Evolutionary conservation across 2,888 invertebrate species (phyloP), one percentile per base, ranked within the genome.

Genomic region (Stenodema calcarata): DNA sequence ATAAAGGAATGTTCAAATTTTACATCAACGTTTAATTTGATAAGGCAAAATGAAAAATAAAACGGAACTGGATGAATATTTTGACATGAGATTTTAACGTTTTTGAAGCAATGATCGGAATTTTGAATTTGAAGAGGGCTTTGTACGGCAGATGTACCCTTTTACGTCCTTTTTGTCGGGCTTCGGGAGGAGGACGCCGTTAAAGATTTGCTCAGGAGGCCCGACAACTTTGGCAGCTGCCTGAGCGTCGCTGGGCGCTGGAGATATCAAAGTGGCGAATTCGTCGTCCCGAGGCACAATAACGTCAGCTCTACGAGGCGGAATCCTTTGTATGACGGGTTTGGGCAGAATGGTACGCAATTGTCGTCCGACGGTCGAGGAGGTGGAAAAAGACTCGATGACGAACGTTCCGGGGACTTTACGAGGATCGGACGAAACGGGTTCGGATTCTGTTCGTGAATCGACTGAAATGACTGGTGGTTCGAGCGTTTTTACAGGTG

Each of bases 271-370:
- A 7, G 80, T 80, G 16, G 80, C 80, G 35, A 80, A 80, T 4
- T 28, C 80, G 9, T 47, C 42, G 50, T 80, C 23, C 16, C 80
- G 80, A 7, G 80, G 80, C 3, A 80, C 35, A 30, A 80, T 80
- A 30, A 80, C 80, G n/a, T 80, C 80, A 54, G 80, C 80, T 54
- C 80, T 16, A 6, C 80, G 50, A 28, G 80, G 80, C 4, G 80
- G 50, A 9, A 28, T 14, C 44, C 44, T 41, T 11, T n/a, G 78
- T 27, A 27, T 78, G 18, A 42, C 41, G 4, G 27, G 78, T 44
- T 78, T 78, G 44, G 78, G 78, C 27, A 78, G 27, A 12, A 44
- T 44, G 9, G 78, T 0, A 1, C 73, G 73, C 14, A 7, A 0
- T 7, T 35, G 73, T 35, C 41, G 30, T 30, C 1, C n/a, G 73